A percentile compares a stretch with the other conserved stretches of the same genome.
Conservation (phyloP, 1,140 invertebrate species). For the Listronotus bonariensis region DNA sequence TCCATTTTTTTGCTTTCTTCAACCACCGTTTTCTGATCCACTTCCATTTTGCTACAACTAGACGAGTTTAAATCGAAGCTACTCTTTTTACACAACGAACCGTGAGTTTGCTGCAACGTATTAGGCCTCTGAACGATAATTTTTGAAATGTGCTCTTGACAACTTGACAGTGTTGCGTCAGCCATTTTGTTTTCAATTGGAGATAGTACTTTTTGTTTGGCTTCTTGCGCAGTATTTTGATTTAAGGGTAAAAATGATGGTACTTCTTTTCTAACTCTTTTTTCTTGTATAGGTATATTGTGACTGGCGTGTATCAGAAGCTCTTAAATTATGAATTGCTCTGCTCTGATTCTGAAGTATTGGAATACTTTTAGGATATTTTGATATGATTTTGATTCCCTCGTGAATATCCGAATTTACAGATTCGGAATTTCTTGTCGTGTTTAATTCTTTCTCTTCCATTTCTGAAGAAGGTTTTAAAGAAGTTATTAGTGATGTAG, state of each 20-base stretch:
- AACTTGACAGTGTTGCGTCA: slow-evolving; percentile 61
- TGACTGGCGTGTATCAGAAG: too few species aligned
- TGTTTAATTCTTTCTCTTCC: too few species aligned
- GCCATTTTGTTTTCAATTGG: slow-evolving; percentile 55
- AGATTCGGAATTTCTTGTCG: too few species aligned
- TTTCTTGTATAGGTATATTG: background rate
- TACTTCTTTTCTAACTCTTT: slow-evolving; percentile 14
- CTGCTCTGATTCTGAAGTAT: too few species aligned
- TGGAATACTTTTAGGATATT: too few species aligned
- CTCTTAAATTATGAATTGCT: background rate
- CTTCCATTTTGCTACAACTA: background rate
- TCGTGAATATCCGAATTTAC: too few species aligned
- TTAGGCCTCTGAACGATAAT: slow-evolving; percentile 12
- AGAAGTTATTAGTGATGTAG: background rate
- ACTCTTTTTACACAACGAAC: slow-evolving; percentile 11
- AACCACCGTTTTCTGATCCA: background rate
- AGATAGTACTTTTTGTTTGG: background rate
- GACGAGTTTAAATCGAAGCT: background rate
- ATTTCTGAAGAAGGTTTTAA: too few species aligned
- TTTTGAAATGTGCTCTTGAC: slow-evolving; percentile 43
- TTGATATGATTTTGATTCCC: too few species aligned
- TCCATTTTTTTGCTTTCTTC: slow-evolving; percentile 29
- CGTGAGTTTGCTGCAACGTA: background rate
- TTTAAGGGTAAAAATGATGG: slow-evolving; percentile 23
- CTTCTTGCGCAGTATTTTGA: background rate